Percentiles rank a stretch among this genome's conserved stretches.
phyloP scores from a whole-genome alignment of 1,140 invertebrate genomes.

The Pectinophora gossypiella region DNA sequence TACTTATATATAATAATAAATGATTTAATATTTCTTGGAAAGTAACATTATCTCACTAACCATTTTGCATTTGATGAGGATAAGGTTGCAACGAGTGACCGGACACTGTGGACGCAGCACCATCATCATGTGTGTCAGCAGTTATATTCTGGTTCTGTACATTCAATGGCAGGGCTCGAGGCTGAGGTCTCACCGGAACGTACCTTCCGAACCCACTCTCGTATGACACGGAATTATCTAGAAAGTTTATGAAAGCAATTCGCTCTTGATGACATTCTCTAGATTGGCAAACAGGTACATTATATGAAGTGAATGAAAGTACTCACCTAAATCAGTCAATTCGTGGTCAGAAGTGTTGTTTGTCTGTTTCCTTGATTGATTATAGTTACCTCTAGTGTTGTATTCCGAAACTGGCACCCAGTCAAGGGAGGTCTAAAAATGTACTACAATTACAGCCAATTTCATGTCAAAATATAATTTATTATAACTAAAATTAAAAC shows the following conservation, averaged over 20 bases:
- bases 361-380: constrained; percentile 64
- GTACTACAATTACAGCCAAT: too few species aligned
- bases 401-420: constrained; percentile 74
- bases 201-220: constrained; percentile 69
- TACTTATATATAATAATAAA: too few species aligned
- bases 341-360: constrained; percentile 70
- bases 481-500: too few species aligned
- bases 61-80: constrained; percentile 65
- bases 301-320: too few species aligned
- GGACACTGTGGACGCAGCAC: constrained; percentile 34
- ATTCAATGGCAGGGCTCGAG: constrained; percentile 55
- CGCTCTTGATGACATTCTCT: neutral
- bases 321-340: constrained; percentile 60
- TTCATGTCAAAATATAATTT: neutral
- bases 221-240: constrained; percentile 61
- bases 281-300: too few species aligned
- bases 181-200: constrained; percentile 70
- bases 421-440: constrained; percentile 70
- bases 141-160: constrained; percentile 53
- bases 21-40: too few species aligned
- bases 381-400: constrained; percentile 63
- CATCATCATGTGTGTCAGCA: constrained; percentile 51
- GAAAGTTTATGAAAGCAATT: constrained; percentile 5
- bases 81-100: constrained; percentile 62
- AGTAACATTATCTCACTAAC: constrained; percentile 28